phyloP scores from a whole-genome alignment of 2,797 vertebrate genomes.

The Crypturellus tataupa region DNA sequence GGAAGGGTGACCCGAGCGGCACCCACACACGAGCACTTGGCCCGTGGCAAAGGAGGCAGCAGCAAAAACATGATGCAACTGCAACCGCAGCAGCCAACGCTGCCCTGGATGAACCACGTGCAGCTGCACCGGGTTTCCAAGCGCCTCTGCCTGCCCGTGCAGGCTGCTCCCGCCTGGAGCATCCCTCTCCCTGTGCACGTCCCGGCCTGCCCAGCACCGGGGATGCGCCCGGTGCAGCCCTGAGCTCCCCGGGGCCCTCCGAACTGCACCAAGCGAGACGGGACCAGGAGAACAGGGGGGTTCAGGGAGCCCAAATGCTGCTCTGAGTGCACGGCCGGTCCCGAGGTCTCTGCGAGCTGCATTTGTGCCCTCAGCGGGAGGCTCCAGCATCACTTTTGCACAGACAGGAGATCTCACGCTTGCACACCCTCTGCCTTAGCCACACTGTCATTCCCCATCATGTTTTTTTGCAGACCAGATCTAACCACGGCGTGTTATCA shows the following conservation, averaged over 20 bases:
- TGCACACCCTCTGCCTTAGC: background rate
- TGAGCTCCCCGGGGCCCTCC: fast-evolving
- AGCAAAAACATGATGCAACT: background rate
- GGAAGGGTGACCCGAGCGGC: background rate
- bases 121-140: background rate
- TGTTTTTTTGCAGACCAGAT: background rate
- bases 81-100: too few species aligned
- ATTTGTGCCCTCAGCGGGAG: background rate
- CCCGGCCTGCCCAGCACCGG: constrained; percentile 8
- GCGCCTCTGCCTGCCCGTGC: background rate
- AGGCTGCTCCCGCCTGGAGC: background rate
- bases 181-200: background rate
- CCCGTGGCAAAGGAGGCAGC: background rate
- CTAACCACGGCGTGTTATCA: background rate
- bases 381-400: background rate
- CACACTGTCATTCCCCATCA: background rate
- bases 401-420: background rate
- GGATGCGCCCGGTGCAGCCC: background rate
- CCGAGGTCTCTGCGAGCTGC: background rate
- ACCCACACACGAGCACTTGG: fast-evolving
- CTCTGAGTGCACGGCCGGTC: background rate
- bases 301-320: background rate
- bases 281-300: background rate
- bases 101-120: background rate
- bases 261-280: background rate